phyloP scores from a whole-genome alignment of 92 coral and sea anemone species.

The Epizoanthus stellaris region DNA sequence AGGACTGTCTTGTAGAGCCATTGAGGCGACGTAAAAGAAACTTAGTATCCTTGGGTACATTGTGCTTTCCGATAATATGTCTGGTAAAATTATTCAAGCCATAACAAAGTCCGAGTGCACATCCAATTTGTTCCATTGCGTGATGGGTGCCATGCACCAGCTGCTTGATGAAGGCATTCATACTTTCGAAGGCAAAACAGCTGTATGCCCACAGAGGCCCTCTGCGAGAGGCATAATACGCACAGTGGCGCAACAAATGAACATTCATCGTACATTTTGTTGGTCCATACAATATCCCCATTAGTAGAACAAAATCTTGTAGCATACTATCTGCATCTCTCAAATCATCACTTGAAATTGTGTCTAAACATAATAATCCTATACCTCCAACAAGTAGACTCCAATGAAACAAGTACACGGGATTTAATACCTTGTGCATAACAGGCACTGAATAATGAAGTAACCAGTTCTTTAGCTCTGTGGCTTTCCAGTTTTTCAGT shows the following conservation, averaged over 20 bases:
- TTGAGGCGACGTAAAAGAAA: conserved; percentile 43
- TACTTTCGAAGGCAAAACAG: conserved; percentile 54
- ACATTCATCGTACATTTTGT: conserved; percentile 57
- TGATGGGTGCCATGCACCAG: conserved; percentile 60
- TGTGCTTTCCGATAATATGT: neutral
- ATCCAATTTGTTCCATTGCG: conserved; percentile 62
- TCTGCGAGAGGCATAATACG: conserved; percentile 25
- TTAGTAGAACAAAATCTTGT: conserved; percentile 59
- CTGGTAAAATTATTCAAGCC: conserved; percentile 48
- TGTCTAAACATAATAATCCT: conserved; percentile 45
- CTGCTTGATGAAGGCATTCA: conserved; percentile 47
- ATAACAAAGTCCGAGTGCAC: conserved; percentile 62
- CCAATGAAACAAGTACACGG: conserved; percentile 49
- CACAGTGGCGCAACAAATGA: conserved; percentile 42
- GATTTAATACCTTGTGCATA: conserved; percentile 21
- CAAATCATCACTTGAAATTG: conserved; percentile 12
- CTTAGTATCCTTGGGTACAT: conserved; percentile 39
- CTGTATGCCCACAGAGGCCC: conserved; percentile 56
- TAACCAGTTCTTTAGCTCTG: conserved; percentile 64
- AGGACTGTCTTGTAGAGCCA: conserved; percentile 22
- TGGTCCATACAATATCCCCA: conserved; percentile 45
- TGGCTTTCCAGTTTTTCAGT: conserved; percentile 61
- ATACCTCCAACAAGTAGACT: conserved; percentile 49
- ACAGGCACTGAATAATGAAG: conserved; percentile 57
- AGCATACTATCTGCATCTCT: conserved; percentile 47